Base-by-base conservation (phyloP, 64 coral and sea anemone genomes). In the Montipora cactus region DNA sequence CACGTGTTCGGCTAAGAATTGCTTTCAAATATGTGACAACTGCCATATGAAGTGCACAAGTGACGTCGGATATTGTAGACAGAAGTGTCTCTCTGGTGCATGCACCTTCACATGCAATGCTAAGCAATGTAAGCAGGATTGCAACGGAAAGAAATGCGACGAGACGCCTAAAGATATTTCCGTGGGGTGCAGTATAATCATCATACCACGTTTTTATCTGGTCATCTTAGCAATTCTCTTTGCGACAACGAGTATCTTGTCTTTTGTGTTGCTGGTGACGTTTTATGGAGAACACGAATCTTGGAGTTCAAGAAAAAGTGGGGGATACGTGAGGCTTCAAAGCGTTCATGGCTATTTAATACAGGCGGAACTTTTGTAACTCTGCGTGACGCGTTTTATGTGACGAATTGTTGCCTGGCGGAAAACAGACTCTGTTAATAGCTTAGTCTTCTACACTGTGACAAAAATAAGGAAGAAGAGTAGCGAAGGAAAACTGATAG, bases 41-140 rank as follows among this genome's bases (percentile, higher is more conserved):
- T 98, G 96, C 58, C 79, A 94, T n/a, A 98, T 98, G 96, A 67
- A 84, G 21, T 98, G 96, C 68, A 79, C 89, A 25, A 71, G 74
- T 14, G 74, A 89, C 14, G 96, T 98, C 37, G 75, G 81, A 81
- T 92, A 83, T 66, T 98, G 96, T 19, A 75, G 77, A 52, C 96
- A 98, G 93, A 59, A 76, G 11, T 98, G 96, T 83, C 19, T 98
- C 1, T 98, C 93, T 15, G 96, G 93, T 37, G 80, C 76, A 18
- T 98, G 96, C 59, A 74, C 69, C 5, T 94, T 98, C 15, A 89
- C 49, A 16, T 98, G 96, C 77, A 23, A 77, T 21, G 96, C 96
- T 44, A 92, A 61, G 28, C 57, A 64, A 4, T 98, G 96, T 19
- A 48, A 77, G 21, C 80, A 76, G 13, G 89, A 89, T 5, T 98